Percentiles rank a stretch among this genome's conserved stretches.
Conservation (phyloP, 2,113 vertebrate genomes). For the Procapra przewalskii region DNA sequence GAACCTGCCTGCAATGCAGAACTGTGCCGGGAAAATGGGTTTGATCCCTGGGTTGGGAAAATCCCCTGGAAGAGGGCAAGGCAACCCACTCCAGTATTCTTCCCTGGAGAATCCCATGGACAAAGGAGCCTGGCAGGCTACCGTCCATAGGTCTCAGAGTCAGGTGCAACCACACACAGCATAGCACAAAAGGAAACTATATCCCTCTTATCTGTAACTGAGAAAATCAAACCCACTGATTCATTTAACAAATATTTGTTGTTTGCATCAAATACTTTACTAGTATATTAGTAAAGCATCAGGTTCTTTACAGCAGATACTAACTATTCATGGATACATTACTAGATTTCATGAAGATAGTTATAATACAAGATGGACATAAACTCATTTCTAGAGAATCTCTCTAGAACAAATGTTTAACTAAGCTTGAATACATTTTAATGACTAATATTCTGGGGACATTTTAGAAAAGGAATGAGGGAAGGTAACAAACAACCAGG, state of each 20-base stretch:
- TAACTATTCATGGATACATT: not conserved
- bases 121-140: not conserved
- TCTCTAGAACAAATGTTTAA: not conserved
- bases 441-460: not conserved
- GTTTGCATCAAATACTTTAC: not conserved
- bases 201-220: not conserved
- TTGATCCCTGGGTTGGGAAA: not conserved
- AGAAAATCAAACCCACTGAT: not conserved
- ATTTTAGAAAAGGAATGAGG: not conserved
- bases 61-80: not conserved
- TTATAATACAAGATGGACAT: not conserved
- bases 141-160: not conserved
- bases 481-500: not conserved
- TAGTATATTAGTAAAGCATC: not conserved
- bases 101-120: not conserved
- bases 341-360: not conserved
- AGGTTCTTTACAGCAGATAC: not conserved
- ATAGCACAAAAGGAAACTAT: not conserved
- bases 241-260: not conserved
- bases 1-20: not conserved
- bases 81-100: not conserved
- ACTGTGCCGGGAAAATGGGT: not conserved
- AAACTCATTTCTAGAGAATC: not conserved
- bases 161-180: fast-evolving
- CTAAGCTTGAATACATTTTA: not conserved